Evolutionary conservation across 2,797 vertebrate species (phyloP), one percentile per base, ranked within the genome.

Genomic region (Pseudochromis fuscus): DNA sequence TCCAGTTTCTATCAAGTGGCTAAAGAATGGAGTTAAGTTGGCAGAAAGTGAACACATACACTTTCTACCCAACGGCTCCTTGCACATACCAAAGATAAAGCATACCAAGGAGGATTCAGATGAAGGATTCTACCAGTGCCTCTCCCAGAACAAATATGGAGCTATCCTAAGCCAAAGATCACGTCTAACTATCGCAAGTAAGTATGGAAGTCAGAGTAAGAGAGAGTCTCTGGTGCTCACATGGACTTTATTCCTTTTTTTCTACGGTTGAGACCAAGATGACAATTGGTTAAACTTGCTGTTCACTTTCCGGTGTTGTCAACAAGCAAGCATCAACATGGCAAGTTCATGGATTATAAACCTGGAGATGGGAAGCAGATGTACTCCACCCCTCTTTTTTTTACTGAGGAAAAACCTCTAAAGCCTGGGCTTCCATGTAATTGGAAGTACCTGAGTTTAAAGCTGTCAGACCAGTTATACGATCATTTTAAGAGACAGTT

Each of bases 141-240:
- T 99, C 85, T 97, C 96, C 16, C 86, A 96, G 81, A 98, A 98
- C 93, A 96, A 95, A 92, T 95, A 96, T 0, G 98, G 98, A 88
- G 96, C 97, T 79, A 95, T 99, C 88, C 93, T 99, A 77, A 99
- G 98, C 93, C 97, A 96, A 92, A 98, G 96, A 94, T 95, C 97
- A 78, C 95, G 89, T 60, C 95, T 99, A 76, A 96, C 95, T 28
- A 91, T 98, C 89, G 94, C 96, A 94, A 94, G 98, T 99, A 93
- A 96, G 98, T 97, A 83, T 74, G 71, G 42, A 70, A 60, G 12
- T 64, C 12, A 58, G 24, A 15, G 25, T 65, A 15, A 63, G 61
- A 63, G 24, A 30, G 21, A 40, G 38, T 27, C 10, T 40, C 28
- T 38, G 16, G 4, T 13, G 28, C 30, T 35, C 8, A 55, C 12